Evolutionary conservation across 1,140 invertebrate species (phyloP).

Genomic region (Nixonia krombeini): DNA sequence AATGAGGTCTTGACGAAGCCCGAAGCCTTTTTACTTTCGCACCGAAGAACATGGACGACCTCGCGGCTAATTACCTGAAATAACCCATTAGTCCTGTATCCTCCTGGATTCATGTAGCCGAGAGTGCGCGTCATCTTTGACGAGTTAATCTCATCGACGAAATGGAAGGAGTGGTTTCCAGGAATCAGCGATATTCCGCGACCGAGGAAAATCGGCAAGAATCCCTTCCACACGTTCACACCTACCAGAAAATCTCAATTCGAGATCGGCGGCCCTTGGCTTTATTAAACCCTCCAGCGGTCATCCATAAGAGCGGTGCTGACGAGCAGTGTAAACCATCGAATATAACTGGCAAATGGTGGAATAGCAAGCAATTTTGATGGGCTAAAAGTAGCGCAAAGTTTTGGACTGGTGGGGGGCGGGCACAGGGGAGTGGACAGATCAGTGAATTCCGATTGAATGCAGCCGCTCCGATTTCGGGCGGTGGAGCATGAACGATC

Average conservation of each 20-base stretch:
- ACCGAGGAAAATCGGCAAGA: constrained; percentile 55
- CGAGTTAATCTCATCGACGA: constrained; percentile 60
- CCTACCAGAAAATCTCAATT: constrained; percentile 11
- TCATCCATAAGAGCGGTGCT: too few species aligned
- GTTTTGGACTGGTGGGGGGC: too few species aligned
- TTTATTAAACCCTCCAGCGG: neutral
- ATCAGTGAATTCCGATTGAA: too few species aligned
- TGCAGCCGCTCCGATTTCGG: too few species aligned
- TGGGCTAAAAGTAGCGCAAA: too few species aligned
- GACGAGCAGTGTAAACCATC: too few species aligned
- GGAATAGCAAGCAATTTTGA: too few species aligned
- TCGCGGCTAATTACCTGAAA: constrained; percentile 64
- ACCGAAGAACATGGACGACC: constrained; percentile 37
- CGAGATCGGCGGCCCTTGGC: neutral
- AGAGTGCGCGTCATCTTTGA: constrained; percentile 61
- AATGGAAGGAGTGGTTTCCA: constrained; percentile 49
- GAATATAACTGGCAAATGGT: too few species aligned
- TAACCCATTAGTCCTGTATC: constrained; percentile 66
- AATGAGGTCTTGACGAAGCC: constrained; percentile 6
- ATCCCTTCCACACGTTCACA: neutral
- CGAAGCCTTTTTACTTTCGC: constrained; percentile 36
- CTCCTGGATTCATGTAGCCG: constrained; percentile 51
- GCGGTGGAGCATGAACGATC: too few species aligned
- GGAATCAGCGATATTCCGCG: constrained; percentile 64
- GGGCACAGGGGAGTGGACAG: too few species aligned